A percentile compares a stretch with the other conserved stretches of the same genome.
phyloP scores from a whole-genome alignment of 53 echinoderm and acorn worm genomes.

The Zoroaster sp. region DNA sequence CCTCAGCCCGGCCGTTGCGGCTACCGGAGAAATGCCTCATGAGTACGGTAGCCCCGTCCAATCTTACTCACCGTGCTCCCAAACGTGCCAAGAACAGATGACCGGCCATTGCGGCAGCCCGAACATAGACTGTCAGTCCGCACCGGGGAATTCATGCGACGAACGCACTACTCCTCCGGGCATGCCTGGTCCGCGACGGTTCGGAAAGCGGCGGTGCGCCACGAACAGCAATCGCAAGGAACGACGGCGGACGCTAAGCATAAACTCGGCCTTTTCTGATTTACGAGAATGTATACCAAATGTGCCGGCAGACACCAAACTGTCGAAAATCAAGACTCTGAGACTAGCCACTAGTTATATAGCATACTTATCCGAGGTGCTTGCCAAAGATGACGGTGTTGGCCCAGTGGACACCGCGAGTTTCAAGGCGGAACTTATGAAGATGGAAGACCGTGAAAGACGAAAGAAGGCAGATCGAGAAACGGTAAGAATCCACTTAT shows the following conservation, averaged over 20 bases:
- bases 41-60: conserved; percentile 39
- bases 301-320: conserved; percentile 99
- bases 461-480: conserved; percentile 55
- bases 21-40: conserved; percentile 58
- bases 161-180: conserved; percentile 43
- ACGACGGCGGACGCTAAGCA: conserved; percentile 91
- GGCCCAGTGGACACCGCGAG: conserved; percentile 55
- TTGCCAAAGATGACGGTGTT: conserved; percentile 67
- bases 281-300: conserved; percentile 98
- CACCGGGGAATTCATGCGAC: conserved; percentile 35
- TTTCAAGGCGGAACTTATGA: conserved; percentile 68
- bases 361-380: conserved; percentile 89
- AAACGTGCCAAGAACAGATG: conserved; percentile 19
- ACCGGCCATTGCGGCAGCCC: conserved; percentile 46
- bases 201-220: conserved; percentile 63
- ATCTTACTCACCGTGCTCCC: conserved; percentile 25
- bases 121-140: conserved; percentile 36
- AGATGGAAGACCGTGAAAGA: conserved; percentile 72
- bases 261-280: conserved; percentile 96
- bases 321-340: conserved; percentile 98
- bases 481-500: conserved; percentile 76
- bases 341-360: conserved; percentile 97
- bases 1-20: conserved; percentile 48
- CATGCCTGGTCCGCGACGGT: conserved; percentile 12
- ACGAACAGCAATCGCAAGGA: conserved; percentile 77